A percentile compares a stretch with the other conserved stretches of the same genome.
Conservation (phyloP, 2,888 invertebrate genomes). For the Synergus itoensis region DNA sequence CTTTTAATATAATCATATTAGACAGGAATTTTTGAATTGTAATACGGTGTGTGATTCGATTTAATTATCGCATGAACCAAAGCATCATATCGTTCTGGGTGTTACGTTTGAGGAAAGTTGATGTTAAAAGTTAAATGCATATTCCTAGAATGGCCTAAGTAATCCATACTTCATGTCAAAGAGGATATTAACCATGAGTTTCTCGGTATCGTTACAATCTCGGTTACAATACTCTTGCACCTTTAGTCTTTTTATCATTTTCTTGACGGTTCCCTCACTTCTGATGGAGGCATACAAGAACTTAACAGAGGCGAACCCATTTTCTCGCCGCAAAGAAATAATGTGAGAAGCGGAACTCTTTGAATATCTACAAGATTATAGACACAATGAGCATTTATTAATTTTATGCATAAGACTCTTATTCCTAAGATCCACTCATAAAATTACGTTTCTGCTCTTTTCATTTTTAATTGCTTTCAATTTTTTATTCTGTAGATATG, state of each 20-base stretch:
- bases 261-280: conserved; percentile 33
- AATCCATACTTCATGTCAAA: conserved; percentile 29
- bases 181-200: conserved; percentile 20
- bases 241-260: conserved; percentile 34
- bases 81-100: neutral
- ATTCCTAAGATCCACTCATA: neutral
- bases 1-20: neutral
- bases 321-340: conserved; percentile 30
- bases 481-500: neutral
- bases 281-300: neutral
- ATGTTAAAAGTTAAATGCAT: neutral
- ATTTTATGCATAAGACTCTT: neutral
- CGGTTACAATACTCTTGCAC: conserved; percentile 35
- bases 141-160: conserved; percentile 21
- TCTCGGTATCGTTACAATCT: conserved; percentile 39
- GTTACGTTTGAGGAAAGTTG: conserved; percentile 2
- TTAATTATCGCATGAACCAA: conserved; percentile 27
- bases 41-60: conserved; percentile 5
- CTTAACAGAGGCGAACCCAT: conserved; percentile 15
- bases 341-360: conserved; percentile 11
- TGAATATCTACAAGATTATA: neutral
- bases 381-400: neutral
- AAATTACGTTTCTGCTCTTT: neutral
- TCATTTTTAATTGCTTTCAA: no score
- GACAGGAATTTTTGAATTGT: neutral